Base-by-base conservation (phyloP, 2,113 vertebrate genomes). In the Dipodomys spectabilis region DNA sequence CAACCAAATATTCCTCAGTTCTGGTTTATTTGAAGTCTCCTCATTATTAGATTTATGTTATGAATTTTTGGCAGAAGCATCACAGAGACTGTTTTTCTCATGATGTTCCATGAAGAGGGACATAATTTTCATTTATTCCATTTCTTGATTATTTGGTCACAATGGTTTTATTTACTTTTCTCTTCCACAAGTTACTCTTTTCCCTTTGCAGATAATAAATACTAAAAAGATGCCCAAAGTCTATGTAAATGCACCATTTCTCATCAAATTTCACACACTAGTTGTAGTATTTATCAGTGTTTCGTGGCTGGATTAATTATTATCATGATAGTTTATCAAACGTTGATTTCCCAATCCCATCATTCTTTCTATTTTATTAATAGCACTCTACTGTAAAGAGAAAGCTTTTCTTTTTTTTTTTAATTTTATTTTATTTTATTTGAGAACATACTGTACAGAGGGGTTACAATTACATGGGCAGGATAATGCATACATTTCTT, bases 281-380 rank as follows among this genome's bases (percentile, higher is more conserved):
- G 72, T 27, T 73, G 32, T 69, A 79, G 44, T 27, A 94, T 82
- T 60, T 45, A 79, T 90, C 67, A 44, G 6, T 74, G 72, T 83
- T 90, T 94, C 86, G 79, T 86, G 68, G 49, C 27, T 90, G 6
- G 75, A 90, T 92, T 91, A 81, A 92, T 89, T 87, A 79, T 87
- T 77, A 57, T 60, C 74, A 45, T 35, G 72, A 75, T 44, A 92
- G 27, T 30, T 79, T 87, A 57, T 80, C 87, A 94, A 83, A 79
- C 45, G 53, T n/a, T 74, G 45, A 62, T 92, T 89, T 92, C 89
- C 60, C 62, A 49, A 85, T 74, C 80, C 30, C 27, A 62, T 7
- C 60, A 80, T 79, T 82, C 67, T 18, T 74, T 74, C 72, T 82
- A 69, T 44, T 45, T 80, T 94, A 82, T 72, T 65, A 86, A 90